A percentile compares a stretch with the other conserved stretches of the same genome.
Evolutionary conservation across 2,113 vertebrate species (phyloP).

Genomic region (Aphelocoma coerulescens): DNA sequence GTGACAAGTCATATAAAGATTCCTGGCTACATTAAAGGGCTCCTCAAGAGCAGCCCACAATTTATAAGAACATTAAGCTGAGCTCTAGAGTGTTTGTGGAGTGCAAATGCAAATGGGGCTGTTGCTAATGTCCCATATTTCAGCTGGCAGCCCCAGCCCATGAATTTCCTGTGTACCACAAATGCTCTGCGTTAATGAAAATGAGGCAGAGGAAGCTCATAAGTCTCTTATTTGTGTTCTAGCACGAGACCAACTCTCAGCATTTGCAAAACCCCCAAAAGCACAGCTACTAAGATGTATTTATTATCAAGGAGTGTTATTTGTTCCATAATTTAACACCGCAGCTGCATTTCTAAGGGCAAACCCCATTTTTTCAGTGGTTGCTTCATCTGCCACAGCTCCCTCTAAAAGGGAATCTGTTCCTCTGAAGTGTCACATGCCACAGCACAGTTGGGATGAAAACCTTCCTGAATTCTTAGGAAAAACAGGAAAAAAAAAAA

Average conservation of each 20-base stretch:
- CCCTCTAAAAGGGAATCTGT: background rate
- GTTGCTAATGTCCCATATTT: background rate
- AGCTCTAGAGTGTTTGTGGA: background rate
- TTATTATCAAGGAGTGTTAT: background rate
- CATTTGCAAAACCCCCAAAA: background rate
- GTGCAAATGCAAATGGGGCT: background rate
- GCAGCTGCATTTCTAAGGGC: background rate
- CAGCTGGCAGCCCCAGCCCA: background rate
- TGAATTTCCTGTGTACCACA: background rate
- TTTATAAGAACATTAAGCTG: background rate
- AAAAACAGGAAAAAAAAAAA: background rate
- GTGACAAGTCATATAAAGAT: background rate
- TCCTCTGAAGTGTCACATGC: background rate
- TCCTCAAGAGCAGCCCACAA: background rate
- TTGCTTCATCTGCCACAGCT: background rate
- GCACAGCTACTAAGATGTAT: slow-evolving; percentile 5
- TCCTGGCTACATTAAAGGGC: background rate
- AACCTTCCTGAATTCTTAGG: background rate
- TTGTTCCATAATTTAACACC: slow-evolving; percentile 24
- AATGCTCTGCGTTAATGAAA: background rate
- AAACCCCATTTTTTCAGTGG: background rate
- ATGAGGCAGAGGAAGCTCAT: background rate
- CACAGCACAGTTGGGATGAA: background rate
- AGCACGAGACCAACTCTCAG: background rate
- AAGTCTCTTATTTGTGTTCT: background rate